These are phyloP conservation scores for Aphodius sticticus DNA, from an alignment of 2,888 invertebrate genomes.

Conservation along the genomic window DNA sequence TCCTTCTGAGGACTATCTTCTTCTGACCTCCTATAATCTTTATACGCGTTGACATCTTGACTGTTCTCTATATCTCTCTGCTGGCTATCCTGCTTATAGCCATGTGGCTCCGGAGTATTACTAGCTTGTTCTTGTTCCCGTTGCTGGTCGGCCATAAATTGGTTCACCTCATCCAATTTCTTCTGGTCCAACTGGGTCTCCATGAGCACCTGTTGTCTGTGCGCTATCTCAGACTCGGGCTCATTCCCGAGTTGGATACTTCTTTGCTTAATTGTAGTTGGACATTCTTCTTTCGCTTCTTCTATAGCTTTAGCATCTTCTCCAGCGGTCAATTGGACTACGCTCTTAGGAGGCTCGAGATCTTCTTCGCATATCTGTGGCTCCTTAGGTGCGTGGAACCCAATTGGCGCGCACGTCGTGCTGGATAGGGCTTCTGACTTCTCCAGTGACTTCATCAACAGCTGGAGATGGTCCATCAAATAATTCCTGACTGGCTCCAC, in stretches of 20 bases:
- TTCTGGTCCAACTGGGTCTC: slow-evolving; percentile 21
- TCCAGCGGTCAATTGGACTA: not conserved
- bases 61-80: not conserved
- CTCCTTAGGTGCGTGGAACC: slow-evolving; percentile 14
- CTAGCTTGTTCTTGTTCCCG: not conserved
- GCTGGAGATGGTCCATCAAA: slow-evolving; percentile 52
- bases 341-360: slow-evolving; percentile 25
- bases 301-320: not conserved
- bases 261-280: slow-evolving; percentile 5
- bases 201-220: slow-evolving; percentile 27
- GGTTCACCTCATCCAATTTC: slow-evolving; percentile 12
- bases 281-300: not conserved
- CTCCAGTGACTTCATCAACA: slow-evolving; percentile 43
- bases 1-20: not conserved
- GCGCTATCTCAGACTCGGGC: slow-evolving; percentile 27
- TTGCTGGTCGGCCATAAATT: slow-evolving; percentile 18
- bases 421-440: slow-evolving; percentile 15
- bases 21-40: slow-evolving; percentile 15
- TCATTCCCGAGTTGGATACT: not conserved
- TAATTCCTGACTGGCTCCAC: slow-evolving; percentile 55
- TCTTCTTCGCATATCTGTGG: slow-evolving; percentile 29
- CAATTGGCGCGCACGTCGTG: slow-evolving; percentile 27
- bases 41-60: slow-evolving; percentile 1
- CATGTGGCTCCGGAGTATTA: not conserved
- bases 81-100: not conserved